A percentile compares a stretch with the other conserved stretches of the same genome.
Evolutionary conservation across 2,888 invertebrate genomes (phyloP).

Genomic region (Zygogramma bicolorata): DNA sequence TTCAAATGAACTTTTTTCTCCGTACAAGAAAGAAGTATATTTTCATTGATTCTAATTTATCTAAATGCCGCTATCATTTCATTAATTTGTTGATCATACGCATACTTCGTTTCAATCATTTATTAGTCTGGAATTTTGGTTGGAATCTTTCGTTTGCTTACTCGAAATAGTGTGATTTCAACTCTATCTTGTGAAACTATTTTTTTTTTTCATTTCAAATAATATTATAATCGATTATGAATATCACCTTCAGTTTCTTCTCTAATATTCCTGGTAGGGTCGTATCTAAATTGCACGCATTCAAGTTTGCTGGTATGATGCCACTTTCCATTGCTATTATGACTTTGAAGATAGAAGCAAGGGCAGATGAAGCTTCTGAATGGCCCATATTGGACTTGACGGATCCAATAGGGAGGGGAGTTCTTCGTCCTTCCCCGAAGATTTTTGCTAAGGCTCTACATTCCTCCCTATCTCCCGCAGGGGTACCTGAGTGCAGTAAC

Average conservation of each 20-base stretch:
- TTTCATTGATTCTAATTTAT: no score
- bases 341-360: conserved; percentile 73
- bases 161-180: no score
- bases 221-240: no score
- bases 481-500: conserved; percentile 63
- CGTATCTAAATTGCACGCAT: conserved; percentile 72
- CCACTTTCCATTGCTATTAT: conserved; percentile 78
- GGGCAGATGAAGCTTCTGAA: conserved; percentile 66
- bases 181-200: no score
- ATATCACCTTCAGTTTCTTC: conserved; percentile 65
- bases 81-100: no score
- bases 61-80: no score
- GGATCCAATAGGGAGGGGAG: conserved; percentile 72
- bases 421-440: conserved; percentile 60
- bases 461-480: conserved; percentile 49
- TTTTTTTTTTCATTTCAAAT: no score
- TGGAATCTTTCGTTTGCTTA: no score
- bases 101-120: no score
- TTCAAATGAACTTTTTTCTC: no score
- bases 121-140: no score
- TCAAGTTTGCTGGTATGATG: conserved; percentile 78
- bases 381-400: conserved; percentile 69
- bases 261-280: conserved; percentile 69
- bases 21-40: no score
- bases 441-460: conserved; percentile 39